A percentile compares a stretch with the other conserved stretches of the same genome.
These are phyloP conservation scores for Xenotilapia flavipinnis DNA, from an alignment of 2,113 vertebrate species.

Conservation along the genomic window DNA sequence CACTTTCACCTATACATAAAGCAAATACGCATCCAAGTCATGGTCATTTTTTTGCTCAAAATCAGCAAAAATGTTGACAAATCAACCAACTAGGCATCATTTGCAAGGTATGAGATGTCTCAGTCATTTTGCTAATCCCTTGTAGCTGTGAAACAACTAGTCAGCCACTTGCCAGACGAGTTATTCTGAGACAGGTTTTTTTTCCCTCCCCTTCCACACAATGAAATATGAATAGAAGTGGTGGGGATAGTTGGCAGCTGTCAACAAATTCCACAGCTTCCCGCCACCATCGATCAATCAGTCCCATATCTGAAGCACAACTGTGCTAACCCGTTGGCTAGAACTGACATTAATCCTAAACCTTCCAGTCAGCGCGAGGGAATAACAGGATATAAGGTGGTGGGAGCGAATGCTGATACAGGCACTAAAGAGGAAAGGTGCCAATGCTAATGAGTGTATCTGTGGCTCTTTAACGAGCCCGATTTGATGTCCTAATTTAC, in stretches of 20 bases:
- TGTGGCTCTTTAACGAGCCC: slow-evolving; percentile 56
- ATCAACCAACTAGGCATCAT: background rate
- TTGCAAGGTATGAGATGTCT: background rate
- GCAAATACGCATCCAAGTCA: background rate
- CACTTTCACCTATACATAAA: background rate
- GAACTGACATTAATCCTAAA: slow-evolving; percentile 64
- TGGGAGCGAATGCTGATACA: slow-evolving; percentile 27
- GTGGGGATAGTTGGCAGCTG: slow-evolving; percentile 40
- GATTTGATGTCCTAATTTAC: slow-evolving; percentile 60
- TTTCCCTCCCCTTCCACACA: background rate
- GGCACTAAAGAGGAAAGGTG: slow-evolving; percentile 61
- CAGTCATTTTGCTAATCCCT: background rate
- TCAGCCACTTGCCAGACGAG: slow-evolving; percentile 34
- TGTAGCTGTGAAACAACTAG: slow-evolving; percentile 5
- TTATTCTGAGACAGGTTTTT: slow-evolving; percentile 21
- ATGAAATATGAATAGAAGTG: slow-evolving; percentile 33
- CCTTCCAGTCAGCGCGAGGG: slow-evolving; percentile 39
- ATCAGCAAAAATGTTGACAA: background rate
- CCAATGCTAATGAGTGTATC: slow-evolving; percentile 61
- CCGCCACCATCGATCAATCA: slow-evolving; percentile 55
- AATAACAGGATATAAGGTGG: slow-evolving; percentile 33
- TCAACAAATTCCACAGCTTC: slow-evolving; percentile 49
- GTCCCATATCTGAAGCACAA: slow-evolving; percentile 38
- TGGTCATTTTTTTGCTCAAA: background rate
- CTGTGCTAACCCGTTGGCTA: slow-evolving; percentile 46